Evolutionary conservation across 2,888 invertebrate genomes (phyloP).

Genomic region (Phengaris arion): DNA sequence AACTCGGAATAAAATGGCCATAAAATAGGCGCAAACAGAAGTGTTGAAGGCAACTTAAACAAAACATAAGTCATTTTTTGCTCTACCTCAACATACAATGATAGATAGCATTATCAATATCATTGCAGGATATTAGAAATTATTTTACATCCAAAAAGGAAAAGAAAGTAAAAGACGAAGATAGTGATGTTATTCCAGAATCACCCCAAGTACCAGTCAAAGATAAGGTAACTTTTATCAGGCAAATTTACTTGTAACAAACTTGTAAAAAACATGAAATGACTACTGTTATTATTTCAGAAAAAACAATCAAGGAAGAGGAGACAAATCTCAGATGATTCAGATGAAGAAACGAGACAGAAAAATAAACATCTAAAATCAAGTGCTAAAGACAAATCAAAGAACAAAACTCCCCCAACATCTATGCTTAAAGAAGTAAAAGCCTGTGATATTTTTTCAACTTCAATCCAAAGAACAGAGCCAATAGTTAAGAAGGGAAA

Average conservation of each 20-base stretch:
- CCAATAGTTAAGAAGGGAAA: constrained; percentile 65
- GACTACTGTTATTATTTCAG: constrained; percentile 39
- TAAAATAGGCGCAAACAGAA: no score
- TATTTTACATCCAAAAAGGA: constrained; percentile 69
- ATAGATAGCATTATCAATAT: neutral
- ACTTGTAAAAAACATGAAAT: no score
- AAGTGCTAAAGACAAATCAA: constrained; percentile 41
- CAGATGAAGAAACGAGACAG: constrained; percentile 57
- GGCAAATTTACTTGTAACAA: no score
- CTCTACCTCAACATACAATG: no score
- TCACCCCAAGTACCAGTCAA: constrained; percentile 78
- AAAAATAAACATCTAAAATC: constrained; percentile 48
- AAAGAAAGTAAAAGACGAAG: constrained; percentile 53
- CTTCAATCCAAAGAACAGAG: constrained; percentile 80
- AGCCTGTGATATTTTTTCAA: constrained; percentile 81
- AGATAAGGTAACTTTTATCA: constrained; percentile 52
- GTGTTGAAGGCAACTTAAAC: no score
- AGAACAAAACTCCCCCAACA: constrained; percentile 44
- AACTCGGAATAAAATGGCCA: no score
- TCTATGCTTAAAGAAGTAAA: constrained; percentile 63
- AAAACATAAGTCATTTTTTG: no score
- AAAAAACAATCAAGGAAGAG: constrained; percentile 58
- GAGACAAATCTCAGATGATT: constrained; percentile 58
- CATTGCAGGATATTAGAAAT: constrained; percentile 81
- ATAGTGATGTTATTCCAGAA: constrained; percentile 78